These are phyloP conservation scores for Neosilurus mollespiculum DNA, from an alignment of 2,797 vertebrate species.

Conservation along the genomic window DNA sequence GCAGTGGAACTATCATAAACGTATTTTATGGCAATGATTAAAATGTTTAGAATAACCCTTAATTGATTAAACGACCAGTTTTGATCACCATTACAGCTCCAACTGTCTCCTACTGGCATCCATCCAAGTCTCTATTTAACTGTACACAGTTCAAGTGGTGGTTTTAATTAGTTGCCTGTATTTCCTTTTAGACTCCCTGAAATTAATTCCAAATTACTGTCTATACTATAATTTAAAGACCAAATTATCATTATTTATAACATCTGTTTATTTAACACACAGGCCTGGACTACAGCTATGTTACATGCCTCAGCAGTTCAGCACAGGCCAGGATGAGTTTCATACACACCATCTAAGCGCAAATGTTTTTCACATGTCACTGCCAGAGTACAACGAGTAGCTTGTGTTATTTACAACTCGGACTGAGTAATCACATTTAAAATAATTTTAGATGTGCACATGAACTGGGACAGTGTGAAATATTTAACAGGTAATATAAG, in stretches of 20 bases:
- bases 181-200: not conserved
- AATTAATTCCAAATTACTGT: not conserved
- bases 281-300: not conserved
- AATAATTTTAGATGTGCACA: not conserved
- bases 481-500: not conserved
- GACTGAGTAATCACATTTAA: slow-evolving; percentile 22
- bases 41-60: not conserved
- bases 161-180: not conserved
- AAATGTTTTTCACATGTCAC: slow-evolving; percentile 57
- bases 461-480: not conserved
- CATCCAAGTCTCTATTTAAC: not conserved
- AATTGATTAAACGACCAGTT: not conserved
- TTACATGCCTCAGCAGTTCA: slow-evolving; percentile 23
- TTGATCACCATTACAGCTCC: not conserved
- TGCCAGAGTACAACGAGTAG: slow-evolving; percentile 30
- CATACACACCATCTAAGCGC: slow-evolving; percentile 64
- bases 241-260: not conserved
- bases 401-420: slow-evolving; percentile 1
- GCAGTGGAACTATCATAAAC: not conserved
- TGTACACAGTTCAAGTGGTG: not conserved
- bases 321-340: slow-evolving; percentile 54
- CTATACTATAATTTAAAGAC: not conserved
- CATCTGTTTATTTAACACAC: not conserved
- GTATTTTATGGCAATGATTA: not conserved
- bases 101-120: not conserved